phyloP scores from a whole-genome alignment of 2,888 invertebrate genomes.

The Pediacus dermestoides region DNA sequence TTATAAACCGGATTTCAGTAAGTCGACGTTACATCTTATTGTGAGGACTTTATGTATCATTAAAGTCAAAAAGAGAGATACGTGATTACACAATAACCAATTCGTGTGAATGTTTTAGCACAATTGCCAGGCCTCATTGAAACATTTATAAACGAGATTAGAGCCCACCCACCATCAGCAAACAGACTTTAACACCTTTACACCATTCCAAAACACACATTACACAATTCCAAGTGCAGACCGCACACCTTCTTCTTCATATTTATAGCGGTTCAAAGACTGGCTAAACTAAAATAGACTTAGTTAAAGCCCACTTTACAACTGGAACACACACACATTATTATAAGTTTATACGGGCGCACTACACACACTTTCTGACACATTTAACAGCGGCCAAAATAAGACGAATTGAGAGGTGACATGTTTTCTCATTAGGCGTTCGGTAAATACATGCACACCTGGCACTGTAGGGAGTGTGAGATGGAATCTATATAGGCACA shows the following conservation, averaged over 20 bases:
- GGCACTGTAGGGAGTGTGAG: too few species aligned
- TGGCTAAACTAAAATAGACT: conserved; percentile 13
- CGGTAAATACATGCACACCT: too few species aligned
- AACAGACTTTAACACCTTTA: conserved; percentile 33
- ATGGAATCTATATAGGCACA: too few species aligned
- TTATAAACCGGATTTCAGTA: conserved; percentile 6
- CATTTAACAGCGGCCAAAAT: too few species aligned
- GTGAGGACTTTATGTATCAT: conserved; percentile 11
- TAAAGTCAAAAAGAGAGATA: conserved; percentile 9
- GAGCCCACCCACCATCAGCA: conserved; percentile 32
- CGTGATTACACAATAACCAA: conserved; percentile 19
- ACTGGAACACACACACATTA: conserved; percentile 7
- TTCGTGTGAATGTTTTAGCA: conserved; percentile 5
- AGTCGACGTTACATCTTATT: conserved; percentile 6
- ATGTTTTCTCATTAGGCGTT: too few species aligned
- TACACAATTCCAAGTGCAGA: conserved; percentile 20
- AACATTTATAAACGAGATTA: conserved; percentile 19
- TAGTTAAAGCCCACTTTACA: conserved; percentile 8
- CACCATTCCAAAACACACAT: too few species aligned
- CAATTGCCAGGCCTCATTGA: conserved; percentile 6
- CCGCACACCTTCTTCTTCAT: conserved; percentile 25
- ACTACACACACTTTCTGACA: too few species aligned
- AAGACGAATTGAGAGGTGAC: too few species aligned
- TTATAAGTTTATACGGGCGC: too few species aligned
- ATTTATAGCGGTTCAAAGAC: conserved; percentile 22